These are phyloP conservation scores for Caenorhabditis sulstoni DNA, from an alignment of 2,888 invertebrate genomes.

Conservation along the genomic window DNA sequence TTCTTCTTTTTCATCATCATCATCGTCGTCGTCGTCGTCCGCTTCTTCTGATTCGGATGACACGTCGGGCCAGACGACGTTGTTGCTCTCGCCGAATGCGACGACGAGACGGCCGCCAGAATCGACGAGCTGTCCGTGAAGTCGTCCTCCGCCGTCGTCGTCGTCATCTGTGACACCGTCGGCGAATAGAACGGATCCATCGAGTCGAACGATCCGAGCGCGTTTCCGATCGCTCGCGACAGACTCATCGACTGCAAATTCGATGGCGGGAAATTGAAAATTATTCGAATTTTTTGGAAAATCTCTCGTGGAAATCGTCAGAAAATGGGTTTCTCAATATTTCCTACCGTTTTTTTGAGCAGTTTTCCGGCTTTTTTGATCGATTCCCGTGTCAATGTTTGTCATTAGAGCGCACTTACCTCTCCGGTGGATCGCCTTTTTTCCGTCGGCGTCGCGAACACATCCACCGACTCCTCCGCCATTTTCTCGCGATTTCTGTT, in stretches of 20 bases:
- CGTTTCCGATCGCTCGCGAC: slow-evolving; percentile 8
- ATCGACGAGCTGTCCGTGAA: slow-evolving; percentile 1
- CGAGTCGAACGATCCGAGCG: background rate
- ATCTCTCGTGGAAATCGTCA: no score
- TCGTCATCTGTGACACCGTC: background rate
- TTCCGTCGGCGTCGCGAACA: background rate
- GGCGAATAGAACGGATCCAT: slow-evolving; percentile 16
- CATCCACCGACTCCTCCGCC: slow-evolving; percentile 2
- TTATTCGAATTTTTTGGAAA: no score
- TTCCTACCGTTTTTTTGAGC: no score
- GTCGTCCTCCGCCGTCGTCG: slow-evolving; percentile 20
- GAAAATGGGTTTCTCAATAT: no score
- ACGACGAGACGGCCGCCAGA: slow-evolving; percentile 25
- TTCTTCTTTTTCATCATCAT: background rate
- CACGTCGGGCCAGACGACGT: background rate
- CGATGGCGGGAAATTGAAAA: background rate
- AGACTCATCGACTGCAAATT: slow-evolving; percentile 15
- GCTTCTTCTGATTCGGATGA: background rate
- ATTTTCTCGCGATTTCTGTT: background rate
- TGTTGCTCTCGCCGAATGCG: slow-evolving; percentile 21
- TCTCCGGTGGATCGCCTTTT: slow-evolving; percentile 22
- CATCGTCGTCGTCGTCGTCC: background rate
- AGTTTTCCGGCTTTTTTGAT: no score
- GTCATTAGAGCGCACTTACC: slow-evolving; percentile 2
- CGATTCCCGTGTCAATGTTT: no score